Evolutionary conservation across 2,797 vertebrate genomes (phyloP), one percentile per base, ranked within the genome.

Genomic region (Spheniscus humboldti): DNA sequence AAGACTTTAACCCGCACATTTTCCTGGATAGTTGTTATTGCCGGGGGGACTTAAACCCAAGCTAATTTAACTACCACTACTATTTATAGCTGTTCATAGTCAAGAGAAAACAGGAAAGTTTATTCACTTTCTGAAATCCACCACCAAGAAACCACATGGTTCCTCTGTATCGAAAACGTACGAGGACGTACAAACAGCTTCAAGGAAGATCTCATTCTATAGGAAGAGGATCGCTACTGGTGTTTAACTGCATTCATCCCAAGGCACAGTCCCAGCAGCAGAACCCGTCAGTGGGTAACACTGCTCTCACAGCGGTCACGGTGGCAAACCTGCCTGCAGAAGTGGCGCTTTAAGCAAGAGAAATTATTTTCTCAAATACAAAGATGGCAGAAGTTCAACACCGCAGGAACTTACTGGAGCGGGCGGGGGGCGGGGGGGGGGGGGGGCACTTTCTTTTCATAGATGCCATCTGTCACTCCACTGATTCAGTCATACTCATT

Each of bases 241-340:
- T 45, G 18, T 50, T 74, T 33, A 67, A 13, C 66, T 53, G 55
- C 30, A 6, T 33, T 69, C 39, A 18, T 39, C 41, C 72, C 35
- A 18, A 22, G 23, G 62, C 30, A 24, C 3, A 20, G 7, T 48
- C 5, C 7, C 35, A 18, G 7, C 66, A 37, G 39, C 12, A 57
- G 22, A 72, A 56, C 15, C 14, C 39, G 11, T n/a, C 56, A 17
- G 17, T 1, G 1, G 19, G 6, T 3, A 23, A 16, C 28, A 5
- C 4, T 24, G 53, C 43, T 55, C 52, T 43, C 18, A 2, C 1
- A 80, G 57, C 2, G 0, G 43, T 7, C 18, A 33, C 37, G 17
- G 43, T 9, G 7, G 43, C 24, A 74, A 53, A 69, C n/a, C 52
- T 19, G 16, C 41, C 55, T 41, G 43, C 55, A 55, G 64, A 71